Conservation (phyloP, 2,888 invertebrate genomes). For the Octodonta nipae region DNA sequence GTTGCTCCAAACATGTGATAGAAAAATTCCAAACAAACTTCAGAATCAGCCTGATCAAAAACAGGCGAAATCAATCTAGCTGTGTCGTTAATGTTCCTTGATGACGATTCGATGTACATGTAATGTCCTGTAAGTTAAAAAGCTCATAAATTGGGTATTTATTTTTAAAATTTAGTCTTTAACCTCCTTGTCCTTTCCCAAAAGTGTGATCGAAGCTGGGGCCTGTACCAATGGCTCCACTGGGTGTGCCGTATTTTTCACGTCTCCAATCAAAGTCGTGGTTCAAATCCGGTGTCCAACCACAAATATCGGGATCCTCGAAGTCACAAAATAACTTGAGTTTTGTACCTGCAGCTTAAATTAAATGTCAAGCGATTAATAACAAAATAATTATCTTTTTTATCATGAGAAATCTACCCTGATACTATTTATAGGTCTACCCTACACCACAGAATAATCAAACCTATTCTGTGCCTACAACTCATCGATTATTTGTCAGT, state of each 20-base stretch:
- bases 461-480: too few relatives aligned
- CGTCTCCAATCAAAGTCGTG: slow-evolving; percentile 66
- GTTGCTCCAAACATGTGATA: slow-evolving; percentile 68
- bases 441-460: too few relatives aligned
- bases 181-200: slow-evolving; percentile 41
- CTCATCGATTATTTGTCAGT: too few relatives aligned
- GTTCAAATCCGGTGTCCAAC: slow-evolving; percentile 60
- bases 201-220: slow-evolving; percentile 65
- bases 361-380: too few relatives aligned
- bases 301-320: slow-evolving; percentile 53
- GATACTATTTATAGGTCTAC: too few relatives aligned
- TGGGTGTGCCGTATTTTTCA: slow-evolving; percentile 49
- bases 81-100: slow-evolving; percentile 46
- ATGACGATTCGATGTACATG: slow-evolving; percentile 69
- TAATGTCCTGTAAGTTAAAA: slow-evolving; percentile 52
- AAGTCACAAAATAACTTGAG: slow-evolving; percentile 49
- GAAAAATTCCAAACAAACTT: slow-evolving; percentile 50
- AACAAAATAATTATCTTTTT: too few relatives aligned
- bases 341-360: slow-evolving; percentile 31
- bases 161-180: slow-evolving; percentile 9
- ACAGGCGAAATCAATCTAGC: slow-evolving; percentile 64
- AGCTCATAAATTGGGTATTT: neutral
- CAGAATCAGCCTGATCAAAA: slow-evolving; percentile 31
- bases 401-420: too few relatives aligned
- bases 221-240: slow-evolving; percentile 53